Base-by-base conservation (phyloP, 2,797 vertebrate species). In the Onychomys torridus region DNA sequence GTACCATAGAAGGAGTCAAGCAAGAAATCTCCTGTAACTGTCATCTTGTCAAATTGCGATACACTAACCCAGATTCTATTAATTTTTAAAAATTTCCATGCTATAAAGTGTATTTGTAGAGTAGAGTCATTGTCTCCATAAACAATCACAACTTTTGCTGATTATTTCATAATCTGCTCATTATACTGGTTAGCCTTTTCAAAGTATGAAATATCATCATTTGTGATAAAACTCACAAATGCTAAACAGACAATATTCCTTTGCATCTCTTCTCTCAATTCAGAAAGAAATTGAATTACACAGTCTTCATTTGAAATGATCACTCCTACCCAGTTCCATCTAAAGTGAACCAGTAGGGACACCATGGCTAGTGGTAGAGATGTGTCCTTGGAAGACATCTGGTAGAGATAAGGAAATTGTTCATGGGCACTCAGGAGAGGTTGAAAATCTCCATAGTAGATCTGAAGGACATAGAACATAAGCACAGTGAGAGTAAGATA, bases 21-120 rank as follows among this genome's bases (percentile, higher is more conserved):
- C 2, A 73, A 16, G 25, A 79, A 84, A 49, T 10, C 6, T 12
- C 2, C 19, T 8, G 0, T 3, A 8, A 10, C 10, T n/a, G 7
- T 32, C 0, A 12, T 55, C n/a, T 25, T 63, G 0, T 65, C 61
- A 34, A 78, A 89, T 9, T 84, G 49, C 5, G 52, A 84, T 13
- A 29, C 43, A 2, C 27, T 85, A 9, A 90, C 1, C 75, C 43
- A 85, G 5, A 55, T 5, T 61, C 43, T 71, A 4, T 52, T 16
- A 29, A 29, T 25, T 19, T 32, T 4, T 11, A 57, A 40, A 4
- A 4, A 19, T 8, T 37, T 59, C 32, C 16, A 75, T 13, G 19
- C 1, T 0, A 3, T 7, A 23, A 19, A 75, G 1, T 17, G 12
- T 2, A 27, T 7, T 23, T 32, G 27, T 34, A 77, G 4, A 13